These are phyloP conservation scores for Aphelinus atriplicis DNA, from an alignment of 1,140 invertebrate species.

Conservation along the genomic window DNA sequence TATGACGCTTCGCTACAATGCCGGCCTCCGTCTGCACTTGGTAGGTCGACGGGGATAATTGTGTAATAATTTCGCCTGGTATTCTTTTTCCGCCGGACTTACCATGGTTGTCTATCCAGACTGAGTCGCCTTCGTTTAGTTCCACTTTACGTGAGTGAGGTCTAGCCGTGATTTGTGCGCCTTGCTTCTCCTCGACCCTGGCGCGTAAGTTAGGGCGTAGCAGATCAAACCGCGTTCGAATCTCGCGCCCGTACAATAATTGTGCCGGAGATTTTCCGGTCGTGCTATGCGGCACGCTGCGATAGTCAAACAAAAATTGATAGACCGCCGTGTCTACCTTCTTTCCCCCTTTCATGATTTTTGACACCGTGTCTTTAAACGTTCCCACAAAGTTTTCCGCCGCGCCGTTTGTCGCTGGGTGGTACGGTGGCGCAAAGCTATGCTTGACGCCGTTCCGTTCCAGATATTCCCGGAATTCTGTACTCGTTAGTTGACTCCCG, in stretches of 20 bases:
- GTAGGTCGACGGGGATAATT: constrained; percentile 1
- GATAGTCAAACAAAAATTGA: constrained; percentile 33
- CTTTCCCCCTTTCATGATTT: constrained; percentile 41
- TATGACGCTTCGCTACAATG: neutral
- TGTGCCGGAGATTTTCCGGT: constrained; percentile 25
- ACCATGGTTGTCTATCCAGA: neutral
- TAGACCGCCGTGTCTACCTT: constrained; percentile 21
- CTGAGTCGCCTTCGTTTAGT: neutral
- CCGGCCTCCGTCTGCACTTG: constrained; percentile 41
- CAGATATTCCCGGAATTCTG: constrained; percentile 47
- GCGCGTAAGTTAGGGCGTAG: neutral
- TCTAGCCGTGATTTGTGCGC: neutral
- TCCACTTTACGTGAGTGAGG: neutral
- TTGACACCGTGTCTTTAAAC: constrained; percentile 51
- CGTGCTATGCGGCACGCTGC: constrained; percentile 16
- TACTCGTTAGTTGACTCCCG: constrained; percentile 42
- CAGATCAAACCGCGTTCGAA: constrained; percentile 33
- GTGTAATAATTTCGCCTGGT: neutral
- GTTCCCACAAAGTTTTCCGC: constrained; percentile 53
- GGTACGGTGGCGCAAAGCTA: constrained; percentile 49
- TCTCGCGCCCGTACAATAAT: constrained; percentile 25
- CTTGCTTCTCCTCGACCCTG: neutral
- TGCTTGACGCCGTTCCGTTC: constrained; percentile 48
- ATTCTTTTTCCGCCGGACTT: neutral
- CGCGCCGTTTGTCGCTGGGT: constrained; percentile 55